Evolutionary conservation across 2,113 vertebrate genomes (phyloP).

Genomic region (Cromileptes altivelis): DNA sequence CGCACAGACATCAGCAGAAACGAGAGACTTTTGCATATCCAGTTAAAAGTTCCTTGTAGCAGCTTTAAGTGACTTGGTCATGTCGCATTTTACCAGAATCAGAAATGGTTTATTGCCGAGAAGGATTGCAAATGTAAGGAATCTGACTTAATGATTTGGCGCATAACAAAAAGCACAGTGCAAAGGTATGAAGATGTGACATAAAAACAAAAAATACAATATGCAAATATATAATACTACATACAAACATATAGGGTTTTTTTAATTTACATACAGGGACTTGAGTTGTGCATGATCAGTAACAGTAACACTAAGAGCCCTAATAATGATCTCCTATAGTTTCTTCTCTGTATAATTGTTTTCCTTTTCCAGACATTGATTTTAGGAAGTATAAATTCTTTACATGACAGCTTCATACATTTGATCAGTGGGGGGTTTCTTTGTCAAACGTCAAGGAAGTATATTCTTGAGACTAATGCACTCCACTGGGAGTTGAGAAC

Average conservation of each 20-base stretch:
- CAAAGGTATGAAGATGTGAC: no score
- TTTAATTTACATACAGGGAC: background rate
- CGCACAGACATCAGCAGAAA: no score
- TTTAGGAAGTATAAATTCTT: background rate
- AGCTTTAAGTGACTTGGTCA: background rate
- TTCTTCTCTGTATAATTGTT: background rate
- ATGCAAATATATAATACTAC: no score
- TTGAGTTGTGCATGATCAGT: background rate
- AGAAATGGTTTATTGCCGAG: no score
- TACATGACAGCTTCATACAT: background rate
- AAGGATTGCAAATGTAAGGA: no score
- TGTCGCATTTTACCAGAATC: background rate
- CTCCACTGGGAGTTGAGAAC: slow-evolving; percentile 10
- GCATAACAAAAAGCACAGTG: no score
- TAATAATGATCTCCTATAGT: background rate
- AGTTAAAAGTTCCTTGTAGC: no score
- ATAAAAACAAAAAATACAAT: no score
- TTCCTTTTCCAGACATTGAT: background rate
- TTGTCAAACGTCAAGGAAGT: background rate
- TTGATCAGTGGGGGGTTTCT: background rate
- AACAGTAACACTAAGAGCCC: background rate
- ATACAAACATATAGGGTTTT: no score
- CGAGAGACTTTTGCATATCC: no score
- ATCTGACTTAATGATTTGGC: no score
- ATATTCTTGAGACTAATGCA: background rate